Percentiles rank a stretch among this genome's conserved stretches.
Evolutionary conservation across 1,140 invertebrate genomes (phyloP).

Genomic region (Apocrypta bakeri): DNA sequence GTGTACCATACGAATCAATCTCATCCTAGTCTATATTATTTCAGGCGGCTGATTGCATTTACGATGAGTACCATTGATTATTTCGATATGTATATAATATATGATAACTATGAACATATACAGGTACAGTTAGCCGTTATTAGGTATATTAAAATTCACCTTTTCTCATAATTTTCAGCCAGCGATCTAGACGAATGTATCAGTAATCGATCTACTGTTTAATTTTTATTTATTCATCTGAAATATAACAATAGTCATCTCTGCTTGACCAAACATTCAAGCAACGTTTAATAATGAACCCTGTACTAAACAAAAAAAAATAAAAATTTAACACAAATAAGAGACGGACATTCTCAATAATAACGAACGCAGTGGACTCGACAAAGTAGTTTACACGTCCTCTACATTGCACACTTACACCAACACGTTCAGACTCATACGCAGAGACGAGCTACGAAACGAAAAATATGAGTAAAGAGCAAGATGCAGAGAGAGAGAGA

Average conservation of each 20-base stretch:
- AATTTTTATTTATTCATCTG: not conserved
- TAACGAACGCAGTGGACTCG: not conserved
- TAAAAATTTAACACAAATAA: not conserved
- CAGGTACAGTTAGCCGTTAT: not conserved
- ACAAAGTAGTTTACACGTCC: not conserved
- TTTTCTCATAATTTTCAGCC: no score
- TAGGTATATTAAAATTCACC: no score
- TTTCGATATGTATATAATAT: not conserved
- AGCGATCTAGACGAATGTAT: no score
- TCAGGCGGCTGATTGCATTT: not conserved
- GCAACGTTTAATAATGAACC: not conserved
- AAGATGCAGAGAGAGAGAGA: constrained; percentile 33
- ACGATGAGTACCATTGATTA: not conserved
- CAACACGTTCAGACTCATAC: constrained; percentile 3
- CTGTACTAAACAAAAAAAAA: not conserved
- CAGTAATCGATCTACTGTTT: not conserved
- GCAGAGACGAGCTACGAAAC: not conserved
- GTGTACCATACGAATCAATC: not conserved
- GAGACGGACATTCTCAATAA: not conserved
- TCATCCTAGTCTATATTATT: not conserved
- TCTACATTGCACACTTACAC: not conserved
- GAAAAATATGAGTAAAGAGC: not conserved
- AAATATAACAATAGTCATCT: not conserved
- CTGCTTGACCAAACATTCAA: not conserved
- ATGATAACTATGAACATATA: no score